A percentile compares a stretch with the other conserved stretches of the same genome.
These are phyloP conservation scores for Drosophila malerkotliana DNA, from an alignment of 1,140 invertebrate species.

Conservation along the genomic window DNA sequence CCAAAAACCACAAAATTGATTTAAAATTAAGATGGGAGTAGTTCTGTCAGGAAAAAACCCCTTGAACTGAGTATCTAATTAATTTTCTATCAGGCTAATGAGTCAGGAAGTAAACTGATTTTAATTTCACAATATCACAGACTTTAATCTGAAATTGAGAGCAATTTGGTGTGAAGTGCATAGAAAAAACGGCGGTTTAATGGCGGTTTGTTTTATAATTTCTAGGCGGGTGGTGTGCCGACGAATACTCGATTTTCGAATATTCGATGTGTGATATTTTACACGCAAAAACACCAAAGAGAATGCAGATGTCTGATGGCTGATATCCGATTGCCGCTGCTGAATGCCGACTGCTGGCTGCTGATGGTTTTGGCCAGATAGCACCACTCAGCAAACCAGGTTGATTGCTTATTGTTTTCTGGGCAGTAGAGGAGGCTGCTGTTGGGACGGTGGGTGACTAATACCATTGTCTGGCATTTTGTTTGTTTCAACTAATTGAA, in stretches of 20 bases:
- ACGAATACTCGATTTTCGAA: conserved; percentile 14
- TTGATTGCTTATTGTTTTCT: conserved; percentile 58
- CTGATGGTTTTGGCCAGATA: conserved; percentile 29
- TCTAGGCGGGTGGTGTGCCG: conserved; percentile 4
- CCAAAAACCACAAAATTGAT: neutral
- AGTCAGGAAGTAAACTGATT: conserved; percentile 31
- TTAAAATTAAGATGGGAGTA: neutral
- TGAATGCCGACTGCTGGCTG: neutral
- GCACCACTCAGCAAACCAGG: conserved; percentile 28
- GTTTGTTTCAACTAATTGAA: conserved; percentile 54
- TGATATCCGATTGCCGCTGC: conserved; percentile 22
- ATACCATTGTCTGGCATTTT: conserved; percentile 23
- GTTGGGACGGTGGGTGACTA: conserved; percentile 1
- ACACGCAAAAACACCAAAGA: conserved; percentile 54
- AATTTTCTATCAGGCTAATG: conserved; percentile 12
- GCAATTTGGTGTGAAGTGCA: conserved; percentile 2
- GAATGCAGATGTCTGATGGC: conserved; percentile 40
- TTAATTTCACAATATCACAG: conserved; percentile 16
- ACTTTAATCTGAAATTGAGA: conserved; percentile 21
- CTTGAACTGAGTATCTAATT: neutral
- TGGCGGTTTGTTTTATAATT: conserved; percentile 36
- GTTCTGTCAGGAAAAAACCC: conserved; percentile 4
- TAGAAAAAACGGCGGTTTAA: conserved; percentile 7
- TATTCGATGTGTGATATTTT: conserved; percentile 55
- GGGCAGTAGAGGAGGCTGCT: conserved; percentile 5